Conservation (phyloP, 2,113 vertebrate species). For the Calonectris borealis region DNA sequence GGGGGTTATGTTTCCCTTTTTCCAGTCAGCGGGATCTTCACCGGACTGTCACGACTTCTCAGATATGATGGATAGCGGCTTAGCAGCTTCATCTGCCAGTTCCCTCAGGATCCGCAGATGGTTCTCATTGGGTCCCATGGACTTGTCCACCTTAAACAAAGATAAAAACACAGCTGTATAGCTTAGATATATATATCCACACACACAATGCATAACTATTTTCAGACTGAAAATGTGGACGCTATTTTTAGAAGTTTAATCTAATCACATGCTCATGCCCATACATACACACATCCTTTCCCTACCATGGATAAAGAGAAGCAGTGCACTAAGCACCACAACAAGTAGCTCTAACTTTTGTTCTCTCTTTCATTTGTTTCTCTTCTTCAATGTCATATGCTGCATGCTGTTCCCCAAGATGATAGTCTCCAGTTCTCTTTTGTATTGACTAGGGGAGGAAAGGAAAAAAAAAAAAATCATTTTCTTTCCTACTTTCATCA, state of each 20-base stretch:
- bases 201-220: not conserved
- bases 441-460: not conserved
- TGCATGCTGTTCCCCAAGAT: not conserved
- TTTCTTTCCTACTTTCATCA: not conserved
- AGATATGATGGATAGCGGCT: too few species aligned
- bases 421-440: not conserved
- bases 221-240: not conserved
- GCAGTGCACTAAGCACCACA: not conserved
- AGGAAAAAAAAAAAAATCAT: not conserved
- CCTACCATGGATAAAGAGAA: not conserved
- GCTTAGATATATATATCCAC: not conserved
- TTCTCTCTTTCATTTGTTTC: not conserved
- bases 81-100: too few species aligned
- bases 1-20: too few species aligned
- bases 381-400: not conserved
- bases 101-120: too few species aligned
- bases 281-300: not conserved
- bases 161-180: not conserved
- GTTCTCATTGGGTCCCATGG: too few species aligned
- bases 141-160: not conserved
- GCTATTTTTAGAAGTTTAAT: conserved; percentile 25
- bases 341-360: not conserved
- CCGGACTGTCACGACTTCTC: too few species aligned
- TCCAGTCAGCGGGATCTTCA: too few species aligned
- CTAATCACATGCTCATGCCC: not conserved